Evolutionary conservation across 2,888 invertebrate genomes (phyloP).

Genomic region (Clistopyga incitator): DNA sequence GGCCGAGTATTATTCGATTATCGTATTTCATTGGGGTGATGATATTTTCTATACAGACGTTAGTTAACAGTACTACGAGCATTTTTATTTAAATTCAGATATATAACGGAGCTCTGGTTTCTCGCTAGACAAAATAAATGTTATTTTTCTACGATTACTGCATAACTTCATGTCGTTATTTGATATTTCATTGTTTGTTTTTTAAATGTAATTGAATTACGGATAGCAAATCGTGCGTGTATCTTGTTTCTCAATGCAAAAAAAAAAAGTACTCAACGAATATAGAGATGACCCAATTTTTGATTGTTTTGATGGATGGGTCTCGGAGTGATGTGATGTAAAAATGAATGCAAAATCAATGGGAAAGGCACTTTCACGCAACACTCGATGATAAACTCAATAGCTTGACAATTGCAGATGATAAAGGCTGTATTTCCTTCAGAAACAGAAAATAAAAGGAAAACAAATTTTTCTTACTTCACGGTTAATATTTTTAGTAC

Average conservation of each 20-base stretch:
- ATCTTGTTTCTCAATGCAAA: slow-evolving; percentile 23
- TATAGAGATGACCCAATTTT: slow-evolving; percentile 26
- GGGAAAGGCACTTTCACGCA: slow-evolving; percentile 78
- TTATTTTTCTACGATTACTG: not conserved
- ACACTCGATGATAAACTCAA: slow-evolving; percentile 69
- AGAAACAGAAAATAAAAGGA: slow-evolving; percentile 18
- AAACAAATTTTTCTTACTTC: slow-evolving; percentile 2
- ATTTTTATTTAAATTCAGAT: not conserved
- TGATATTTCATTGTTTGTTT: slow-evolving; percentile 12
- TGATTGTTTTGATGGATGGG: slow-evolving; percentile 29
- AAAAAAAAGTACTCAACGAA: slow-evolving; percentile 16
- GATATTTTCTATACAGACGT: slow-evolving; percentile 22
- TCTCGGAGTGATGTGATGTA: slow-evolving; percentile 12
- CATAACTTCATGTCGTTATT: not conserved
- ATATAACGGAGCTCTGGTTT: not conserved
- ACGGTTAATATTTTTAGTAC: slow-evolving; percentile 26
- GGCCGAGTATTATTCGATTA: slow-evolving; percentile 20
- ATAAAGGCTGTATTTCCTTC: slow-evolving; percentile 26
- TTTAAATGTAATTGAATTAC: slow-evolving; percentile 30
- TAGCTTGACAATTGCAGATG: slow-evolving; percentile 31
- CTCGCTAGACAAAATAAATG: not conserved
- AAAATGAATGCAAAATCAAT: slow-evolving; percentile 55
- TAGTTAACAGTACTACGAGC: not conserved
- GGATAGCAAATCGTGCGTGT: slow-evolving; percentile 9
- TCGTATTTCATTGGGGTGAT: slow-evolving; percentile 17